A percentile compares a stretch with the other conserved stretches of the same genome.
Evolutionary conservation across 2,797 vertebrate species (phyloP).

Genomic region (Coccyzus lansbergi): DNA sequence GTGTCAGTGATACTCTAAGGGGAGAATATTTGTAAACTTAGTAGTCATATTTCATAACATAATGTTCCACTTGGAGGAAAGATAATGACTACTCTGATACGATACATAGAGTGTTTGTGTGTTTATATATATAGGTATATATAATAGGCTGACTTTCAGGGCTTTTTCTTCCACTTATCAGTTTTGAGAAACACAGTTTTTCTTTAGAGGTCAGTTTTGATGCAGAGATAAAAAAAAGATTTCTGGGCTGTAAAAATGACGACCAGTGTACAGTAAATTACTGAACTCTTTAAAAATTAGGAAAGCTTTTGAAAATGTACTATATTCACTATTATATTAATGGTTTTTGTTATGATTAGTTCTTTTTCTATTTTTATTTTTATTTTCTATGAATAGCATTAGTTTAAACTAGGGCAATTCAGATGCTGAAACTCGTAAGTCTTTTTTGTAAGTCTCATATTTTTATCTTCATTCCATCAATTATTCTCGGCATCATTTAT

Average conservation of each 20-base stretch:
- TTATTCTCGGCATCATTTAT: background rate
- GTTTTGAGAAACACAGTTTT: background rate
- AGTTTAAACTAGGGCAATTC: background rate
- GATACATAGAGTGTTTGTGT: background rate
- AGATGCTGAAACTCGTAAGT: background rate
- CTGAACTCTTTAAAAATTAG: background rate
- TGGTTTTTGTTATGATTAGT: background rate
- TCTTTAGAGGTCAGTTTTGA: background rate
- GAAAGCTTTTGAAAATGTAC: background rate
- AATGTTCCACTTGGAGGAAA: background rate
- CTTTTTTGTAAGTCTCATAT: background rate
- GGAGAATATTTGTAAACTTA: background rate
- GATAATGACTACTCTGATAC: background rate
- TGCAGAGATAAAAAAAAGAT: background rate
- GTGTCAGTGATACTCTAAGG: background rate
- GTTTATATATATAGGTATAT: background rate
- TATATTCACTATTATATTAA: conserved; percentile 14
- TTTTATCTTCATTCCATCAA: background rate
- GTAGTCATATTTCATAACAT: background rate
- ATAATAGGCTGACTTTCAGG: background rate
- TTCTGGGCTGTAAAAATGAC: background rate
- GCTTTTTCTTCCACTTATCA: background rate
- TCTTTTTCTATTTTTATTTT: background rate
- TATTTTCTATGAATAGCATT: background rate
- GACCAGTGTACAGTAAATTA: background rate